These are phyloP conservation scores for human DNA, from an alignment of 2,113 vertebrate genomes.

Conservation along the genomic window GRCh38 chr2:1849501-1850000, in stretches of 20 bases:
- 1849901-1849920: neutral
- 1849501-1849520: neutral
- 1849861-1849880: accelerated
- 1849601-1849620: accelerated
- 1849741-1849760: accelerated
- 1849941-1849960: accelerated
- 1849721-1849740: accelerated
- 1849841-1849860: accelerated
- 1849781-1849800: accelerated
- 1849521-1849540: accelerated
- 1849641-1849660: neutral
- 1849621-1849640: neutral
- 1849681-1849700: neutral
- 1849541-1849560: accelerated
- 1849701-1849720: accelerated
- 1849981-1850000: neutral
- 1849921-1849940: accelerated
- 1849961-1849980: accelerated
- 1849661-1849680: accelerated
- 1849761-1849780: accelerated
- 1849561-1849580: neutral
- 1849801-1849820: neutral
- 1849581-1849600: neutral
- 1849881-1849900: accelerated
- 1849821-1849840: accelerated